Base-by-base conservation (phyloP, 2,888 invertebrate species). In the Tetrapedia diversipes region DNA sequence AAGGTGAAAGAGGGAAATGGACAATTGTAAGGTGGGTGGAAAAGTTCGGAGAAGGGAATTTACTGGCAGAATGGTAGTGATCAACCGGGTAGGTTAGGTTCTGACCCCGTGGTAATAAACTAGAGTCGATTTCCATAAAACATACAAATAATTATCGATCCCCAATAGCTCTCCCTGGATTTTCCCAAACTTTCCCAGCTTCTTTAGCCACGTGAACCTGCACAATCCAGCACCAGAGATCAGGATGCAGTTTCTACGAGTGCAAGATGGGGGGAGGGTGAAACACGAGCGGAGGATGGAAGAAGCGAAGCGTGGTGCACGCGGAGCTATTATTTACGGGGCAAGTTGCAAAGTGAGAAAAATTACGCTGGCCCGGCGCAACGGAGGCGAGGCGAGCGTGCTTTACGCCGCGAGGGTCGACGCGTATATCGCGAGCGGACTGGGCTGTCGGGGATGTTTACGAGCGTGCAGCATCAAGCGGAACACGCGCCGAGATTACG, bases 341-440 rank as follows among this genome's bases (percentile, higher is more conserved):
- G 70, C 84, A 89, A 90, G 85, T 91, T 89, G 86, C 86, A 89
- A 90, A 91, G 90, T 90, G 90, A 90, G 90, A 91, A 91, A 91
- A 91, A 91, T 91, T 88, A 89, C 88, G 87, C 85, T 86, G 85
- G 83, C 86, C 86, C 85, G 76, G 78, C n/a, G n/a, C 82, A 82
- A 78, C 83, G 83, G 83, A 79, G 83, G 78, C 82, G 85, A 82
- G 86, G 86, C 87, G 86, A 85, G 86, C 84, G 80, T 88, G 87
- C 81, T 88, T 89, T 88, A 89, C 86, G 84, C 84, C 68, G 47
- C 49, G 61, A 37, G 49, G 68, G 29, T 73, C 67, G 72, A 78
- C 71, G 74, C 64, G 68, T 73, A 71, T 73, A 69, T 78, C 70
- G 64, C 59, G 64, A 37, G 43, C 66, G 32, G 16, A n/a, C 51